A percentile compares a stretch with the other conserved stretches of the same genome.
Conservation (phyloP, 2,113 vertebrate species). For the Lepisosteus oculatus region DNA sequence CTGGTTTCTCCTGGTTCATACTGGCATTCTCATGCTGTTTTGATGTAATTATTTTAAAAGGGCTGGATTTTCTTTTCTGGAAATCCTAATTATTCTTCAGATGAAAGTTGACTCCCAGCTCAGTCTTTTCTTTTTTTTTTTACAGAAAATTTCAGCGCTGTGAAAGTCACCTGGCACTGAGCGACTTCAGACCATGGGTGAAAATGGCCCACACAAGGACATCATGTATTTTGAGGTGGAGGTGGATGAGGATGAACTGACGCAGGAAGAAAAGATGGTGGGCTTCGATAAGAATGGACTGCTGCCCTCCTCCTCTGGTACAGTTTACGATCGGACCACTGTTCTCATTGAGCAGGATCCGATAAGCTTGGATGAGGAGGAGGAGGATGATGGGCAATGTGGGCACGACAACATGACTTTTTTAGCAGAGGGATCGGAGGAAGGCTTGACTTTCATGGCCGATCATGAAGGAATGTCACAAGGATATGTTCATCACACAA, state of each 20-base stretch:
- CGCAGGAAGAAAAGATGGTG: slow-evolving; percentile 72
- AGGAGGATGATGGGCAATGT: slow-evolving; percentile 81
- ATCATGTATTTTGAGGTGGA: slow-evolving; percentile 77
- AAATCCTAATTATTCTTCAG: no score
- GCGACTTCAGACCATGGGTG: slow-evolving; percentile 81
- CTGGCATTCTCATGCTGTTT: no score
- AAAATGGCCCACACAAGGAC: slow-evolving; percentile 82
- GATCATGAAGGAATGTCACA: slow-evolving; percentile 94
- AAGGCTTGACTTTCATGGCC: slow-evolving; percentile 79
- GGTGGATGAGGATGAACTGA: slow-evolving; percentile 70
- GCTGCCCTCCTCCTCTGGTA: slow-evolving; percentile 76
- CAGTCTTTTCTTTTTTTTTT: neutral
- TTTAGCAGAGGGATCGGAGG: slow-evolving; percentile 82
- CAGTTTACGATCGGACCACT: slow-evolving; percentile 92
- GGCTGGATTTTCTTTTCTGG: no score
- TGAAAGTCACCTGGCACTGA: slow-evolving; percentile 49
- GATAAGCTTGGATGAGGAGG: slow-evolving; percentile 76
- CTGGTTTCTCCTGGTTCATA: no score
- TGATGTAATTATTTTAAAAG: no score
- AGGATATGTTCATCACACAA: slow-evolving; percentile 97
- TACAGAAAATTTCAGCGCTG: slow-evolving; percentile 35
- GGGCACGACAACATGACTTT: slow-evolving; percentile 80
- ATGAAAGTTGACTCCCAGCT: no score
- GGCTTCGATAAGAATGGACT: slow-evolving; percentile 77
- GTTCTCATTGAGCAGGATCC: slow-evolving; percentile 97